These are phyloP conservation scores for Cephonodes hylas DNA, from an alignment of 2,888 invertebrate species.

Conservation along the genomic window DNA sequence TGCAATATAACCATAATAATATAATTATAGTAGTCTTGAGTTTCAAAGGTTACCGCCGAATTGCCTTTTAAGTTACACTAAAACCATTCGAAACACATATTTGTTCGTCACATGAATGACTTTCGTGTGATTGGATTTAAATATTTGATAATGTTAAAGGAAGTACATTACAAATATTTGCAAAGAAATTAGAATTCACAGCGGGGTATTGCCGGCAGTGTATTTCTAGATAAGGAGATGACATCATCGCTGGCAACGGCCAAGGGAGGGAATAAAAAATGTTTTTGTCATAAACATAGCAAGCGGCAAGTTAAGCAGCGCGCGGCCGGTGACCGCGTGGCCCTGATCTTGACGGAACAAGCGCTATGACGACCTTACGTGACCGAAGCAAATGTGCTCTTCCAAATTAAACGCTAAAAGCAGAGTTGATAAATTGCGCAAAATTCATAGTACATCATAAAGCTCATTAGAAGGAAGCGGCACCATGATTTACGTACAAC, in stretches of 20 bases:
- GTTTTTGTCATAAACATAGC: slow-evolving; percentile 47
- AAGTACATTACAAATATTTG: slow-evolving; percentile 16
- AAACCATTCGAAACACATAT: no score
- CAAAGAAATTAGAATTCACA: slow-evolving; percentile 41
- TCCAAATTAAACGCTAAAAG: not conserved
- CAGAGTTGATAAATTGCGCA: slow-evolving; percentile 3
- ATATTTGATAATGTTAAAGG: not conserved
- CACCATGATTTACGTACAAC: slow-evolving; percentile 40
- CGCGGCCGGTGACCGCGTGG: slow-evolving; percentile 65
- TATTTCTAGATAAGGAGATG: slow-evolving; percentile 53
- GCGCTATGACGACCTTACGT: slow-evolving; percentile 40
- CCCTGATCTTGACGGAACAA: slow-evolving; percentile 72
- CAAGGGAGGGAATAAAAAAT: slow-evolving; percentile 53
- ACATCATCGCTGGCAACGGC: slow-evolving; percentile 64
- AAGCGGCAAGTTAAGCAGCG: slow-evolving; percentile 48
- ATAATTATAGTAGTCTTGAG: no score
- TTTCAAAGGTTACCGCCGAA: no score
- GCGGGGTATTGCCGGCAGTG: slow-evolving; percentile 31
- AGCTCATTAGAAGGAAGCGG: slow-evolving; percentile 27
- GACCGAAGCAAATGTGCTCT: slow-evolving; percentile 25
- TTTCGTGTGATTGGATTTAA: no score
- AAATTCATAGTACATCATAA: slow-evolving; percentile 24
- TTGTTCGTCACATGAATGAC: no score
- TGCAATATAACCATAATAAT: no score
- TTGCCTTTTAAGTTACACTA: no score